Base-by-base conservation (phyloP, 2,113 vertebrate species). In the Patagioenas fasciata region DNA sequence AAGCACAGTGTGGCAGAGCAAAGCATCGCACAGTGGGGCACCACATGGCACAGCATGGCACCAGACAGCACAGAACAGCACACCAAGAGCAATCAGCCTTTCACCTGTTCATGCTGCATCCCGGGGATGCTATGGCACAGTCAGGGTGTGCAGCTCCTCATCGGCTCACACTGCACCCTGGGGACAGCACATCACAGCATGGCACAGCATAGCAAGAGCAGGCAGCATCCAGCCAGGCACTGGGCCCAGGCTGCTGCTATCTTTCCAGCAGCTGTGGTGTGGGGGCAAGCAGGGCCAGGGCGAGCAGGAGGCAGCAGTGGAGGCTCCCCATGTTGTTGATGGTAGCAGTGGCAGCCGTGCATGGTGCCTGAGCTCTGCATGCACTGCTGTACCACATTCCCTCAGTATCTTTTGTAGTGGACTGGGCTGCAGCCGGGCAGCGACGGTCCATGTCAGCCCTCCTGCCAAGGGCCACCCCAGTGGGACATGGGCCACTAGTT, bases 341-440 rank as follows among this genome's bases (percentile, higher is more conserved):
- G 5, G 70, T 4, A 4, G 40, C 2, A 5, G 29, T 4, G 23
- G 5, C 3, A 18, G 25, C 51, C 0, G 0, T 42, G 60, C 0
- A 1, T 1, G 0, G 20, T 32, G 53, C 20, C 31, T 0, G 0
- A 32, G 61, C 56, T 67, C 44, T 53, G 66, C 14, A 17, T 26
- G 28, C 1, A 1, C 54, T 50, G 69, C 86, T 3, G 34, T 31
- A 15, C 31, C 0, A 1, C 0, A 0, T 24, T 26, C 0, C 0
- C 57, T 23, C 1, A 0, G 53, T 23, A 11, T 13, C 38, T 83
- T 73, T 78, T 14, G 13, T 38, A 34, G 48, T 4, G 6, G 47
- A 48, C 8, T 17, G 56, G 31, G 40, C 47, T 57, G 72, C 3
- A 7, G 28, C 13, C 0, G 0, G 18, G 53, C 78, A 65, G 78